phyloP scores from a whole-genome alignment of 2,797 vertebrate genomes.

The Cuniculus paca region DNA sequence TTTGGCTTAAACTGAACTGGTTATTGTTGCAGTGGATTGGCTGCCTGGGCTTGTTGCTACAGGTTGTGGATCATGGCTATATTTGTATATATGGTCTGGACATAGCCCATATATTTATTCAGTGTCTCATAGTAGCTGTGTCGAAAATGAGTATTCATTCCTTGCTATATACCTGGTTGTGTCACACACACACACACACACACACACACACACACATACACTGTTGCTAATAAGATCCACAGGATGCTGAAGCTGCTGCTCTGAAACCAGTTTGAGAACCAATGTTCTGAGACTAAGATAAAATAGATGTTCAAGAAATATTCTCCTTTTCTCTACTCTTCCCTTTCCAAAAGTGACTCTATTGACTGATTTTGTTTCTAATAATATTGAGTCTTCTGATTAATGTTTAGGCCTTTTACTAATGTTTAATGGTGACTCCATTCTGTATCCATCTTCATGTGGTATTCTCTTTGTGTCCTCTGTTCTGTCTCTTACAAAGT shows the following conservation, averaged over 20 bases:
- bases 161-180: background rate
- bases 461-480: background rate
- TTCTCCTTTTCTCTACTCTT: background rate
- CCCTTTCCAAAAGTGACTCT: background rate
- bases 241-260: background rate
- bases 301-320: background rate
- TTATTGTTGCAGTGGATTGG: background rate
- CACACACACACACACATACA: too few relatives aligned
- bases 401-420: background rate
- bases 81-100: background rate
- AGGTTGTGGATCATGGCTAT: background rate
- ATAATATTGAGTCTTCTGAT: background rate
- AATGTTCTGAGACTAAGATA: background rate
- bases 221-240: background rate
- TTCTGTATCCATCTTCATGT: background rate
- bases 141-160: background rate
- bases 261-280: background rate
- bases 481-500: background rate
- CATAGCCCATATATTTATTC: background rate
- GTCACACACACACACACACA: background rate
- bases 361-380: slow-evolving; percentile 21
- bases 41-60: background rate
- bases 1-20: background rate
- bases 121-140: background rate
- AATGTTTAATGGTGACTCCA: background rate